Base-by-base conservation (phyloP, 2,113 vertebrate genomes). In the Orientallactaga bullata region DNA sequence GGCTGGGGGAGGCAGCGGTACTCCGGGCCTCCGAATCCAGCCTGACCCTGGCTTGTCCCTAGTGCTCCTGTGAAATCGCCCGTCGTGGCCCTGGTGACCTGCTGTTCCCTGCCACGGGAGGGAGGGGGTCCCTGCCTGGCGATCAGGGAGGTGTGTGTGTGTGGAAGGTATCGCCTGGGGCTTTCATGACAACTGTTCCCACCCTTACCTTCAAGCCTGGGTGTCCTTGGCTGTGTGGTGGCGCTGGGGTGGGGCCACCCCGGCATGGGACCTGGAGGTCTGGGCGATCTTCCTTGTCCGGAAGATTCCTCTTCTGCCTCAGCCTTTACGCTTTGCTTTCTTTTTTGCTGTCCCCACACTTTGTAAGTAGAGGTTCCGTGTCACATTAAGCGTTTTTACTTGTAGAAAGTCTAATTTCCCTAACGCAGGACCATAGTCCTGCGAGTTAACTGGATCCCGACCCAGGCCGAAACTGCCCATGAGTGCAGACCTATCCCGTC, bases 401-500 rank as follows among this genome's bases (percentile, higher is more conserved):
- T 39, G 17, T 30, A 10, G 55, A 37, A 32, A 74, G 69, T 74
- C 12, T 24, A 24, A 37, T 47, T 51, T 47, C 12, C 39, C 51
- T 39, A 26, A 7, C 2, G 12, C 6, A 39, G 12, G 37, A 12
- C 60, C 60, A 39, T 26, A 15, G 3, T 1, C 7, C 23, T 13
- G 47, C 69, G 7, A 21, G 24, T 79, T 65, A 35, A 16, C 24
- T 3, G 4, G n/a, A 35, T 13, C 6, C 15, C 0, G 35, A 61
- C 74, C 23, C 0, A 13, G 61, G 32, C 11, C 2, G 32, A 20
- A 7, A 16, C 0, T 24, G 60, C 42, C 1, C 39, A 2, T 55
- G 5, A 0, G 32, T 68, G 32, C 63, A n/a, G 18, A 35, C 63
- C n/a, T 18, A 35, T 55, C 39, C 20, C 1, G 0, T 1, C 42